Evolutionary conservation across 2,797 vertebrate species (phyloP).

Genomic region (Pipistrellus pygmaeus): DNA sequence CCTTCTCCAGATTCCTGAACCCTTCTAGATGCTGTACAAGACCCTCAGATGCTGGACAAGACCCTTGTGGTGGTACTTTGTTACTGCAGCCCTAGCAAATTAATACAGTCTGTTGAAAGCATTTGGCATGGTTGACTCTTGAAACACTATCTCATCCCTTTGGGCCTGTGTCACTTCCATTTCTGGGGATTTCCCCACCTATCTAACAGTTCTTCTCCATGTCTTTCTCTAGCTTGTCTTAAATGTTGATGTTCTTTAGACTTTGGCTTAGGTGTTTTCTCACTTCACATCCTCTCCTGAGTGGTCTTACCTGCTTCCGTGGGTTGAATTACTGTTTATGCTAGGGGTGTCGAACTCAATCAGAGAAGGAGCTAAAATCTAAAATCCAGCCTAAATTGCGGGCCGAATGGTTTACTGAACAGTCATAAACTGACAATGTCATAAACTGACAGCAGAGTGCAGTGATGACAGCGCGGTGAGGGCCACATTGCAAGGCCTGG

Average conservation of each 20-base stretch:
- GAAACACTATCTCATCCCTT: background rate
- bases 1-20: no score
- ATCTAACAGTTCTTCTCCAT: background rate
- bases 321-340: background rate
- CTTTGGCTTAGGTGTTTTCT: background rate
- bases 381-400: no score
- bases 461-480: no score
- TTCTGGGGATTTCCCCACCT: background rate
- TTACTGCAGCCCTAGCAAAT: background rate
- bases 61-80: background rate
- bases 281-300: background rate
- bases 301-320: background rate
- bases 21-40: no score
- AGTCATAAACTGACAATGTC: no score
- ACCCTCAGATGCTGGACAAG: no score
- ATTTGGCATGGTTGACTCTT: background rate
- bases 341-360: no score
- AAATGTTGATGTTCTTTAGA: background rate
- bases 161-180: background rate
- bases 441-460: no score
- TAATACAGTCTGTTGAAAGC: background rate
- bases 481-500: no score
- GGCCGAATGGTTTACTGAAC: no score
- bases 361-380: no score
- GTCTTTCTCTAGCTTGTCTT: background rate